phyloP scores from a whole-genome alignment of 1,140 invertebrate genomes.

The Asobara japonica region DNA sequence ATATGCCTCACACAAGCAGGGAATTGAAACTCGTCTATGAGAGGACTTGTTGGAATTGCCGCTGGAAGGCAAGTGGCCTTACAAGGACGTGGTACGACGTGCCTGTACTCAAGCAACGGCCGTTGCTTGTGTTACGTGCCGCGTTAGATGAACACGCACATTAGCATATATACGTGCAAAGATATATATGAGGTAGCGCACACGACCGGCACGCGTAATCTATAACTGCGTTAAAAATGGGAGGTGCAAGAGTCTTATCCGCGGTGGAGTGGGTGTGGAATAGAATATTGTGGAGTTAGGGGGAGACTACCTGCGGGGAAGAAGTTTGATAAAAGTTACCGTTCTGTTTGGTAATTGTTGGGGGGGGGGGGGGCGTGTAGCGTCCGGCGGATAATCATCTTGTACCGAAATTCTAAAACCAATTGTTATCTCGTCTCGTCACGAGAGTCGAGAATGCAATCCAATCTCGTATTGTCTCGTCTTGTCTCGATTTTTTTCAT shows the following conservation, averaged over 20 bases:
- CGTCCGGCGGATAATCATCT: too few species aligned
- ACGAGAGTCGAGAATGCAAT: too few species aligned
- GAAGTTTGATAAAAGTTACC: too few species aligned
- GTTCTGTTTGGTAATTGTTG: too few species aligned
- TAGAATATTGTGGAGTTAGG: background rate
- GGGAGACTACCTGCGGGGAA: too few species aligned
- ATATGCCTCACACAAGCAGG: background rate
- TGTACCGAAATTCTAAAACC: too few species aligned
- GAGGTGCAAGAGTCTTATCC: slow-evolving; percentile 7
- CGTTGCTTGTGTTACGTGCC: slow-evolving; percentile 37
- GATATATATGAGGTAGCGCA: slow-evolving; percentile 35
- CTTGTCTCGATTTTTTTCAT: too few species aligned
- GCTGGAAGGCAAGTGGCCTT: slow-evolving; percentile 61
- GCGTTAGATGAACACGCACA: slow-evolving; percentile 32
- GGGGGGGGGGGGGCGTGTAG: too few species aligned
- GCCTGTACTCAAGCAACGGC: slow-evolving; percentile 46
- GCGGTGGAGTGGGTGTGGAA: slow-evolving; percentile 19
- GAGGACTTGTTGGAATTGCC: slow-evolving; percentile 28
- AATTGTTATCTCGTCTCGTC: too few species aligned
- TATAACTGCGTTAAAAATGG: background rate
- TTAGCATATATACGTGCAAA: slow-evolving; percentile 30
- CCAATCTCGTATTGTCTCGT: too few species aligned
- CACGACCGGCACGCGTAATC: slow-evolving; percentile 31
- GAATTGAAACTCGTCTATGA: background rate
- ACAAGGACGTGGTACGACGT: slow-evolving; percentile 61